These are phyloP conservation scores for Fregata magnificens DNA, from an alignment of 2,113 vertebrate genomes.

Conservation along the genomic window DNA sequence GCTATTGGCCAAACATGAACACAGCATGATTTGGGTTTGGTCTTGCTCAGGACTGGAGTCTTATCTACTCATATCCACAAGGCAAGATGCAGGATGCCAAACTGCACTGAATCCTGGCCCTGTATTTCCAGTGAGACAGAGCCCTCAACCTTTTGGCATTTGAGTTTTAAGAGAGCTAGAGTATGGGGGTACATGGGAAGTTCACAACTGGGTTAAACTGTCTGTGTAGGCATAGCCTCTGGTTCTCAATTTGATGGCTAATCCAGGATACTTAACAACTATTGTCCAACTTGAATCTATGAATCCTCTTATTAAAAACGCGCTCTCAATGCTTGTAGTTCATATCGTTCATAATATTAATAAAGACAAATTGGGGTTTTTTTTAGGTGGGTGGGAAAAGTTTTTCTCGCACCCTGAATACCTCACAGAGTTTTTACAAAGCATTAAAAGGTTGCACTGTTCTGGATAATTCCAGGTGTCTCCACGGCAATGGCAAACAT, in stretches of 20 bases:
- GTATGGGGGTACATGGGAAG: not conserved
- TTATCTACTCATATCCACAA: not conserved
- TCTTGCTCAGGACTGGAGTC: not conserved
- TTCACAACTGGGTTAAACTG: not conserved
- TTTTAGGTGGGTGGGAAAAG: not conserved
- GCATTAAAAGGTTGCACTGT: not conserved
- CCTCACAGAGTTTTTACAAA: not conserved
- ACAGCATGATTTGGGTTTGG: not conserved
- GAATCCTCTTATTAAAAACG: not conserved
- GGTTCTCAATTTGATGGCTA: not conserved
- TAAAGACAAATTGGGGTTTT: not conserved
- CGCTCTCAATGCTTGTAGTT: not conserved
- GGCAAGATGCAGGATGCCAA: not conserved
- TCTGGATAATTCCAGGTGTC: not conserved
- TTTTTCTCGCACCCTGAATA: not conserved
- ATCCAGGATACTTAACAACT: not conserved
- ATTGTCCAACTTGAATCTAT: not conserved
- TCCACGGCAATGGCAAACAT: not conserved
- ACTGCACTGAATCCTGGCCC: not conserved
- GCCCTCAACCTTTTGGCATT: not conserved
- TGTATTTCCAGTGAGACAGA: not conserved
- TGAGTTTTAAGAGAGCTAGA: not conserved
- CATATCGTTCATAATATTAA: not conserved
- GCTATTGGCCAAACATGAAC: not conserved
- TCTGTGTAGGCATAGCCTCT: not conserved